Evolutionary conservation across 2,113 vertebrate species (phyloP).

Genomic region (Thalassarche chlororhynchos): DNA sequence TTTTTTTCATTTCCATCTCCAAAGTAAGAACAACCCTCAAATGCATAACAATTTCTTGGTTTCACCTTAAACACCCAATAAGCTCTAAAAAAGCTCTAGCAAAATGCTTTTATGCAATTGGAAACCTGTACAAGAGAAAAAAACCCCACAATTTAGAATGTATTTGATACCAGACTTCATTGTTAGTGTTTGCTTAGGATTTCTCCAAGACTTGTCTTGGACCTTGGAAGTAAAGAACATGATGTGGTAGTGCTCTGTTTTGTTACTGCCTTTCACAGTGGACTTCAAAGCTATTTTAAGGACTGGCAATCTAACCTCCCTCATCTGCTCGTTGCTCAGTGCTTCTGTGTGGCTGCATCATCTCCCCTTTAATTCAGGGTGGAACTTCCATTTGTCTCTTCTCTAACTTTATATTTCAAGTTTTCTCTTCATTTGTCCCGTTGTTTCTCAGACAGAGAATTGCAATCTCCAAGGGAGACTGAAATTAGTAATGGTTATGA

Average conservation of each 20-base stretch:
- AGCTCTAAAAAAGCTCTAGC: not conserved
- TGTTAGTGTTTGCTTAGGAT: not conserved
- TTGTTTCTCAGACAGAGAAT: not conserved
- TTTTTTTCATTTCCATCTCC: not conserved
- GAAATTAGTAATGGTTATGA: not conserved
- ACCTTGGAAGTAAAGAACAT: not conserved
- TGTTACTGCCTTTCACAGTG: not conserved
- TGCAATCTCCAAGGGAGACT: not conserved
- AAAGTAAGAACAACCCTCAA: not conserved
- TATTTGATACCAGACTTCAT: not conserved
- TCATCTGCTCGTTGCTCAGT: not conserved
- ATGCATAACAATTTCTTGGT: not conserved
- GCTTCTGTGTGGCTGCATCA: not conserved
- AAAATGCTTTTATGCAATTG: not conserved
- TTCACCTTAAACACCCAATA: not conserved
- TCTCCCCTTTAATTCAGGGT: not conserved
- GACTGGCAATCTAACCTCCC: not conserved
- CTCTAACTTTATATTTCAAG: not conserved
- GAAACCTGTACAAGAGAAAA: not conserved
- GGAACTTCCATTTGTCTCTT: not conserved
- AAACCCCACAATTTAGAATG: not conserved
- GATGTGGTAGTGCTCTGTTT: not conserved
- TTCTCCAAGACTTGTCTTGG: not conserved
- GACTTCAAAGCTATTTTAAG: not conserved
- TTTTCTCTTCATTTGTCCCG: not conserved